phyloP scores from a whole-genome alignment of 2,113 vertebrate species.

The Ageneiosus marmoratus region DNA sequence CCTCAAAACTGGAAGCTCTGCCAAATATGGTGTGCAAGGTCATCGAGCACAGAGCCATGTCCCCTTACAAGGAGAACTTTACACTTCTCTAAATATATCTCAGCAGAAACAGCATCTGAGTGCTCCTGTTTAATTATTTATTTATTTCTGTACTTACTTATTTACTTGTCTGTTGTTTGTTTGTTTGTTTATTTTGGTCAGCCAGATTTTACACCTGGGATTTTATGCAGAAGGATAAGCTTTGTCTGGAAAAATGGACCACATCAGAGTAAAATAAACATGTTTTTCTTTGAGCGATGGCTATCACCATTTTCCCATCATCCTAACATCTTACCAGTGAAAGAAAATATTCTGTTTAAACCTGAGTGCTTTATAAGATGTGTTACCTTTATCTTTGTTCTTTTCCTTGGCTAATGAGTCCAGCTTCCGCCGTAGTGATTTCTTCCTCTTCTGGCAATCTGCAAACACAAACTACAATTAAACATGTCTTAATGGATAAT shows the following conservation, averaged over 20 bases:
- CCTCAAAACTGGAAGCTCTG: slow-evolving; percentile 35
- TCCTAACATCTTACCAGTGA: background rate
- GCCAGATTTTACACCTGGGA: slow-evolving; percentile 35
- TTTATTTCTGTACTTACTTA: too few relatives aligned
- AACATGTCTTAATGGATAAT: background rate
- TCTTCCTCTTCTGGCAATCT: slow-evolving; percentile 96
- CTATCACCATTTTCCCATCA: background rate
- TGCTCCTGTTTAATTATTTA: background rate
- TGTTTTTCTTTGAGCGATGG: background rate
- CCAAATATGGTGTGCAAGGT: slow-evolving; percentile 59
- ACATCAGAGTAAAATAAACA: background rate
- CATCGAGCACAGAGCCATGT: slow-evolving; percentile 41
- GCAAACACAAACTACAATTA: slow-evolving; percentile 46
- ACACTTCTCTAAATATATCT: slow-evolving; percentile 67
- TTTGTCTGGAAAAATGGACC: slow-evolving; percentile 5
- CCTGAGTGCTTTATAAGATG: background rate
- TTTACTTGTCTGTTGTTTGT: too few relatives aligned
- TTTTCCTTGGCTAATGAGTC: slow-evolving; percentile 96
- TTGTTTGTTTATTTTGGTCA: background rate
- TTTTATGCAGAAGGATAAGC: background rate
- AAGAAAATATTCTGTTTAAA: background rate
- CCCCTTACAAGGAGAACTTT: slow-evolving; percentile 65
- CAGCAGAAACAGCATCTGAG: slow-evolving; percentile 34
- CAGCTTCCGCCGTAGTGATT: slow-evolving; percentile 91
- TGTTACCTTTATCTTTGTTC: slow-evolving; percentile 88